Evolutionary conservation across 2,888 invertebrate species (phyloP).

Genomic region (Stenolophus ochropezus): DNA sequence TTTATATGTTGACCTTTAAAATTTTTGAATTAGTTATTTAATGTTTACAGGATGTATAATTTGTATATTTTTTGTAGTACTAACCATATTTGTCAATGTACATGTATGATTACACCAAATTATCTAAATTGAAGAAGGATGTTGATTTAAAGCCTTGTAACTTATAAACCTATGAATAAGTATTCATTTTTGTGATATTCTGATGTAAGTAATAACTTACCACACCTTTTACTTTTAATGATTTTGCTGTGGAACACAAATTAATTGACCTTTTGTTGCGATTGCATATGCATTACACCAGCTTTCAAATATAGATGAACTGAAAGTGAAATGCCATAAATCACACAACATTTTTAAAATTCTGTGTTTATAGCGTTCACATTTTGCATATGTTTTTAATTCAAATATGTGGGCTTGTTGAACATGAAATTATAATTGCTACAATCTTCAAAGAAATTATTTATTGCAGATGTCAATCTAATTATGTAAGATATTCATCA

Average conservation of each 20-base stretch:
- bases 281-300: not conserved
- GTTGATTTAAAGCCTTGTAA: too few relatives aligned
- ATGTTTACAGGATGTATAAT: too few relatives aligned
- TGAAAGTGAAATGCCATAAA: conserved; percentile 13
- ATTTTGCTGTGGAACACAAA: not conserved
- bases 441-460: not conserved
- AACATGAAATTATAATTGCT: not conserved
- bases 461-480: not conserved
- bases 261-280: conserved; percentile 29
- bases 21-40: too few relatives aligned
- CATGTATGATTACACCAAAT: too few relatives aligned
- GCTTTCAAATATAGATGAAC: conserved; percentile 21
- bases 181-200: conserved; percentile 8
- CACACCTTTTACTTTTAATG: conserved; percentile 31
- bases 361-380: not conserved
- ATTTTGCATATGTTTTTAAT: not conserved
- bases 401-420: not conserved
- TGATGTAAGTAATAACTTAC: not conserved
- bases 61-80: too few relatives aligned
- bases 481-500: not conserved
- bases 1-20: too few relatives aligned
- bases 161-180: too few relatives aligned
- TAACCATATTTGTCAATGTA: too few relatives aligned
- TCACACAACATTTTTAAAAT: not conserved
- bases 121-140: too few relatives aligned